Evolutionary conservation across 2,888 invertebrate genomes (phyloP), one percentile per base, ranked within the genome.

Genomic region (Laspeyria flexula): DNA sequence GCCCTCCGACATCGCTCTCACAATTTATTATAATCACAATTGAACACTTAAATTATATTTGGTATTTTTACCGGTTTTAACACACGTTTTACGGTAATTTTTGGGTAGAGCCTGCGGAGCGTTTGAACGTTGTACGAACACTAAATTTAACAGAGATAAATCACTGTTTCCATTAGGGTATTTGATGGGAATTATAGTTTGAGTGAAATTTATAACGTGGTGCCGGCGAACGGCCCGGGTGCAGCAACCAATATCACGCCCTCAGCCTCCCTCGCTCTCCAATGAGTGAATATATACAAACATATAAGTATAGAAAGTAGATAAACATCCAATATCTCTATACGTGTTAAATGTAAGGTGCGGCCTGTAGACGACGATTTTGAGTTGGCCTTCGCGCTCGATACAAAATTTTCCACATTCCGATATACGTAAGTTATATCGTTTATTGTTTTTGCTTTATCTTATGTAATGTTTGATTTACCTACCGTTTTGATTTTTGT

Each of bases 1-100:
- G 77, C 94, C 94, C 86, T 94, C 94, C 64, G 93, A 90, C 93
- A 93, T 93, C 73, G 75, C 78, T 81, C 76, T 80, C 85, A 85
- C 83, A 83, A 76, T 76, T 79, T 75, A 71, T 70, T 74, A 71
- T 75, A 82, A 79, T 76, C 85, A 86, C 86, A 77, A 75, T 75
- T 82, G 81, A 77, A 77, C 79, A 77, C 77, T 73, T 81, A 81
- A n/a, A 73, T 71, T 59, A 56, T 58, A 55, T 66, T 77, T 77
- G 73, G 73, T 80, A 74, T 72, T 66, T 76, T 79, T 79, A 75
- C 66, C 77, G 74, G 77, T 73, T 77, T 64, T 50, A 73, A 66
- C 73, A 70, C 78, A 74, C 55, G 64, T 70, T 72, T 58, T 59
- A 61, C 39, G 51, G 43, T 61, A 59, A 55, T 42, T 61, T 60